These are phyloP conservation scores for Scaptomyza polygonia DNA, from an alignment of 2,888 invertebrate species.

Conservation along the genomic window DNA sequence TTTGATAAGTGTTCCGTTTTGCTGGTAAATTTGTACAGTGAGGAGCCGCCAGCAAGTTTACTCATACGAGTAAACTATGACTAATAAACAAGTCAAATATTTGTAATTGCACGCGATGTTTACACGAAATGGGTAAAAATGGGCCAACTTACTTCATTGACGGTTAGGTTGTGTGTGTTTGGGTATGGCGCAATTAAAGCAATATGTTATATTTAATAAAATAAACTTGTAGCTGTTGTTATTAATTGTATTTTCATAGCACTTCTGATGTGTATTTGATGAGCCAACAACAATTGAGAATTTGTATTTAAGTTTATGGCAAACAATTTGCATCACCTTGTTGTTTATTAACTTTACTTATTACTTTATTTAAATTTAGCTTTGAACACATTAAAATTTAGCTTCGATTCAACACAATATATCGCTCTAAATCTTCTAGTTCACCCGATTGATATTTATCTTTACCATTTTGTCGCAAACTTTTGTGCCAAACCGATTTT, in stretches of 20 bases:
- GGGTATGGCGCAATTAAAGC: conserved; percentile 45
- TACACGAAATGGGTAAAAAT: conserved; percentile 61
- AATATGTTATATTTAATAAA: conserved; percentile 56
- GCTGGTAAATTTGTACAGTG: conserved; percentile 37
- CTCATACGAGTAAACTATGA: conserved; percentile 23
- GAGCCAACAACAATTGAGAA: background rate
- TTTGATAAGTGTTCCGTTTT: conserved; percentile 72
- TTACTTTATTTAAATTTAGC: no score
- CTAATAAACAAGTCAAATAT: conserved; percentile 41
- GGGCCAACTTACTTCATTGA: conserved; percentile 20
- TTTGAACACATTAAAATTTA: background rate
- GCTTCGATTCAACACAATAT: conserved; percentile 21
- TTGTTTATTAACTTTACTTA: no score
- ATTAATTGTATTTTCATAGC: conserved; percentile 63
- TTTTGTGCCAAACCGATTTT: conserved; percentile 9
- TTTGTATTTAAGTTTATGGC: background rate
- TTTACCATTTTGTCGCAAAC: background rate
- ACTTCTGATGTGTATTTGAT: conserved; percentile 33
- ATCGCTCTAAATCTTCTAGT: background rate
- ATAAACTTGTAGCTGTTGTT: conserved; percentile 52
- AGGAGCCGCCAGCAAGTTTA: conserved; percentile 1
- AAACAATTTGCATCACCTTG: no score
- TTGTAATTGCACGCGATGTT: conserved; percentile 77
- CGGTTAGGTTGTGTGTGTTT: conserved; percentile 2
- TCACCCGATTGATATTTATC: background rate